Evolutionary conservation across 2,797 vertebrate genomes (phyloP), one percentile per base, ranked within the genome.

Genomic region (Hydrocynus forskahlii): DNA sequence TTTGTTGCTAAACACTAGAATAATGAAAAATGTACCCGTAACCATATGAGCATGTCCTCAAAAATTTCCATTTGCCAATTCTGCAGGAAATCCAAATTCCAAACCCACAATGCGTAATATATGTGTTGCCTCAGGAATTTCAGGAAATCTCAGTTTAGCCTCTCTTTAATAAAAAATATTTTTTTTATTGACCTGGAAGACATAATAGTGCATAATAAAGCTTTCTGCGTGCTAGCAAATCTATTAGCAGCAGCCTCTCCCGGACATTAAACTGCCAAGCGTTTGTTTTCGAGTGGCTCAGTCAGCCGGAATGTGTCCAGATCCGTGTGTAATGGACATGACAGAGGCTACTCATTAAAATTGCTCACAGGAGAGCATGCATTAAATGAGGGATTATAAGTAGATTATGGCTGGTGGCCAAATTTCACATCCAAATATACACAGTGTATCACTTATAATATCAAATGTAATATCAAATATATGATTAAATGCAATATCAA

Each of bases 381-480:
- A 77, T 79, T 76, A 83, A 84, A 87, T 78, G 70, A 81, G 75
- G 78, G 80, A 82, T 85, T 85, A 76, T 50, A 7, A 25, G 35
- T 50, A 40, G 29, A 66, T 48, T 14, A 19, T 52, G 23, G 43
- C 23, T 66, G 73, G 23, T 76, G 70, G 73, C 35, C 66, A 40
- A 3, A 45, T 45, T 74, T 83, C 16, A 81, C 35, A 19, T 59
- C 19, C 9, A 50, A 35, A 78, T n/a, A 73, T 45, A 13, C 8
- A 52, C 17, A 55, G 17, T 19, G 60, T 60, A 70, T 75, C 29
- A 40, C 2, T 16, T 48, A 38, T n/a, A n/a, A n/a, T n/a, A n/a
- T n/a, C n/a, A n/a, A n/a, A n/a, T n/a, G n/a, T n/a, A n/a, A n/a
- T n/a, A n/a, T n/a, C n/a, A n/a, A n/a, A n/a, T n/a, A n/a, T n/a